Evolutionary conservation across 2,888 invertebrate genomes (phyloP).

Genomic region (Lochmaea crataegi): DNA sequence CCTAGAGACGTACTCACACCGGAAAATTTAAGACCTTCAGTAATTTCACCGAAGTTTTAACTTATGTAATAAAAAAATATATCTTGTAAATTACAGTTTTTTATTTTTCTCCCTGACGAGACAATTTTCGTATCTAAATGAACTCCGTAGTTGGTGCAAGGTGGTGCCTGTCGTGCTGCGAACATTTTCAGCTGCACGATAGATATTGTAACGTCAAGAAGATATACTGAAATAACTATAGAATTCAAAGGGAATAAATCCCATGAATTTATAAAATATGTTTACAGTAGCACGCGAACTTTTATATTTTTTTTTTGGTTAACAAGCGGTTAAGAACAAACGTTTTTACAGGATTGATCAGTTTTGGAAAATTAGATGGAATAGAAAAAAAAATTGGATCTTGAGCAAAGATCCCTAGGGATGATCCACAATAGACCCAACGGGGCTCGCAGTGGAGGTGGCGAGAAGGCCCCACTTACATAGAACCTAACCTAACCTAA

Average conservation of each 20-base stretch:
- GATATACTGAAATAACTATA: conserved; percentile 13
- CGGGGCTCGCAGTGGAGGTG: too few species aligned
- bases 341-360: too few species aligned
- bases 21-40: neutral
- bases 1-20: conserved; percentile 64
- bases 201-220: neutral
- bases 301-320: neutral
- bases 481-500: too few species aligned
- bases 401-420: too few species aligned
- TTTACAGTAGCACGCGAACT: conserved; percentile 9
- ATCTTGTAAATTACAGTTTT: too few species aligned
- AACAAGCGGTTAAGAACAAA: too few species aligned
- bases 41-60: neutral
- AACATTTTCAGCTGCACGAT: conserved; percentile 17
- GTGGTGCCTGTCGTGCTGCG: conserved; percentile 40
- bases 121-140: neutral
- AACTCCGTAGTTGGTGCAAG: conserved; percentile 30
- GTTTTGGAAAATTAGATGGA: too few species aligned
- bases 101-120: neutral
- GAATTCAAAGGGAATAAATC: neutral
- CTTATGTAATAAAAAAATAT: too few species aligned
- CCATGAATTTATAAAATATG: conserved; percentile 12
- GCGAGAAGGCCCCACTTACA: too few species aligned
- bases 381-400: too few species aligned
- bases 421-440: too few species aligned